These are phyloP conservation scores for Ammodytes marinus DNA, from an alignment of 2,113 vertebrate species.

Conservation along the genomic window DNA sequence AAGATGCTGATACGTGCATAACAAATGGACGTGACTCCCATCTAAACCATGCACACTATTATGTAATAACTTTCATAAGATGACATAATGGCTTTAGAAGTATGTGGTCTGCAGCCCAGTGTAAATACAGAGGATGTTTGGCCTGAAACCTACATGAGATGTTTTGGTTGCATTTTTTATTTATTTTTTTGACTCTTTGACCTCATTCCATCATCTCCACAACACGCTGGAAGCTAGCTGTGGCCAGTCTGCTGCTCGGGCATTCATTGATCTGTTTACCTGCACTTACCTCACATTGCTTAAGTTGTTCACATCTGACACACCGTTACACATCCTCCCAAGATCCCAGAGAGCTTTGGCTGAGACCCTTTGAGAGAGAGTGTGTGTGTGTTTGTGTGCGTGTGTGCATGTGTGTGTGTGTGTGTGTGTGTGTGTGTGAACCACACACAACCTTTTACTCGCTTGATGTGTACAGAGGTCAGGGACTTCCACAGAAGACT, in stretches of 20 bases:
- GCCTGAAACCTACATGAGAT: not conserved
- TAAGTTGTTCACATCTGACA: conserved; percentile 63
- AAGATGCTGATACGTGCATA: not conserved
- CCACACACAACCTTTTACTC: conserved; percentile 4
- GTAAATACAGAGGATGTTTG: not conserved
- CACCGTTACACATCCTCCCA: conserved; percentile 44
- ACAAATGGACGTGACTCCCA: not conserved
- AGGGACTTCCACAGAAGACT: conserved; percentile 9
- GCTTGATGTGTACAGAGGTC: conserved; percentile 50
- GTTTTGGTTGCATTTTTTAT: not conserved
- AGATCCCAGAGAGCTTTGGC: conserved; percentile 35
- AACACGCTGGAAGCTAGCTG: conserved; percentile 31
- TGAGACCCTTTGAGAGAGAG: not conserved
- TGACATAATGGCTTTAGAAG: not conserved
- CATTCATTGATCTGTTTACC: conserved; percentile 71
- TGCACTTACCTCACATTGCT: conserved; percentile 53
- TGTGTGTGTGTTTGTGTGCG: not conserved
- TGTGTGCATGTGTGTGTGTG: not conserved
- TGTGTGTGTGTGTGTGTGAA: conserved; percentile 11
- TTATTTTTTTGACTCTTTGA: conserved; percentile 2
- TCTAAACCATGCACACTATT: not conserved
- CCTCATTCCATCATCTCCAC: conserved; percentile 45
- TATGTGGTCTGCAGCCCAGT: not conserved
- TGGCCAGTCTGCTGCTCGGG: conserved; percentile 14
- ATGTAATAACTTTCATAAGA: not conserved